These are phyloP conservation scores for Ceriagrion tenellum DNA, from an alignment of 2,888 invertebrate species.

Conservation along the genomic window DNA sequence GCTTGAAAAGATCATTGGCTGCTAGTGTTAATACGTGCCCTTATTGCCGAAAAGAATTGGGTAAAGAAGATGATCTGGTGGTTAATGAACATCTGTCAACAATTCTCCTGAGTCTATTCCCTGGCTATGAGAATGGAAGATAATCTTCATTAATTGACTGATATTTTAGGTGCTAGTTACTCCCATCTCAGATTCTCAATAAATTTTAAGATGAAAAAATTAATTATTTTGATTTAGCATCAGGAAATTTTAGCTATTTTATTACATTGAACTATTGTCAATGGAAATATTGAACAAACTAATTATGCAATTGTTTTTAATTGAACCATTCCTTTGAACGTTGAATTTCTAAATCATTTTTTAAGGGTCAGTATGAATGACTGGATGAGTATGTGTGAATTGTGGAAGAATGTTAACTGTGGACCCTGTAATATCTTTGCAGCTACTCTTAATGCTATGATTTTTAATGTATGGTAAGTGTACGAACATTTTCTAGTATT, in stretches of 20 bases:
- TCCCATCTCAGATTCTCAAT: not conserved
- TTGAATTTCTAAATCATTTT: no score
- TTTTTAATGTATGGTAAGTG: no score
- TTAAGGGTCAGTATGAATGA: no score
- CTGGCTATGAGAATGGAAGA: slow-evolving; percentile 82
- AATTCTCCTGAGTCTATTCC: slow-evolving; percentile 82
- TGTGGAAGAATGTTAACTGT: no score
- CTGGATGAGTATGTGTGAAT: no score
- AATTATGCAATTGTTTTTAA: not conserved
- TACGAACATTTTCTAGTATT: not conserved
- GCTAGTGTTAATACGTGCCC: slow-evolving; percentile 84
- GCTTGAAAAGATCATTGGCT: slow-evolving; percentile 84
- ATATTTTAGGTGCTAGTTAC: not conserved
- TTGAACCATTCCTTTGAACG: no score
- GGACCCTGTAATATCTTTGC: no score
- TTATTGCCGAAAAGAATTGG: slow-evolving; percentile 83
- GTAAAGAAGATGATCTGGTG: slow-evolving; percentile 79
- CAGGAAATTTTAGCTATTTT: not conserved
- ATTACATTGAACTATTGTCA: not conserved
- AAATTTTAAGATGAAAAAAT: not conserved
- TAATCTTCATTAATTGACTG: not conserved
- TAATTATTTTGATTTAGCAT: not conserved
- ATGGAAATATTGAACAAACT: not conserved
- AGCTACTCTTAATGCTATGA: no score
- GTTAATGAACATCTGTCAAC: slow-evolving; percentile 81